phyloP scores from a whole-genome alignment of 30 jellyfish, hydroid and myxozoan genomes.

The Catostylus mosaicus region DNA sequence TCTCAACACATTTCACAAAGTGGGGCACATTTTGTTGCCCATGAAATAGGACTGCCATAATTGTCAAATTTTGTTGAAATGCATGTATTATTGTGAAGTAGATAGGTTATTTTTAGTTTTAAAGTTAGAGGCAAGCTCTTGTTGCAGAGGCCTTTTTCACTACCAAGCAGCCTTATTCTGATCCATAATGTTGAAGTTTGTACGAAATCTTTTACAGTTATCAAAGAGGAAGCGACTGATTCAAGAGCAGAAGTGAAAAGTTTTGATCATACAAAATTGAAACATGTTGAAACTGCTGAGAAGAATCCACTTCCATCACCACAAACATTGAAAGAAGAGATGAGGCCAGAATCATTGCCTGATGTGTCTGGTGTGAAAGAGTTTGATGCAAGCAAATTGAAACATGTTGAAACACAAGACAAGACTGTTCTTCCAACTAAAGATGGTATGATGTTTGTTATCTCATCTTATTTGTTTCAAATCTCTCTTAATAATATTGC shows the following conservation, averaged over 20 bases:
- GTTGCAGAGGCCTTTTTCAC: too few relatives aligned
- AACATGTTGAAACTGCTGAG: conserved; percentile 96
- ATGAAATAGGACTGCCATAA: too few relatives aligned
- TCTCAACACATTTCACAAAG: too few relatives aligned
- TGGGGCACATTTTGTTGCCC: too few relatives aligned
- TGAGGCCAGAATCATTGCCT: conserved; percentile 94
- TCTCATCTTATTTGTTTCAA: too few relatives aligned
- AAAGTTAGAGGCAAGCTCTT: too few relatives aligned
- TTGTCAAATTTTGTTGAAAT: too few relatives aligned
- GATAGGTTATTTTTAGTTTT: too few relatives aligned
- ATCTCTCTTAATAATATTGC: too few relatives aligned
- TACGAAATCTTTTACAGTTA: conserved; percentile 49
- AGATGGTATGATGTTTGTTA: conserved; percentile 57
- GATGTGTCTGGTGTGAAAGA: conserved; percentile 90
- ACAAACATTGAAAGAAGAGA: conserved; percentile 82
- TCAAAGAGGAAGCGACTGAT: conserved; percentile 85
- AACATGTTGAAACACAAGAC: conserved; percentile 91
- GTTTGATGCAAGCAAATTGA: conserved; percentile 76
- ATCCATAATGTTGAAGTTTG: too few relatives aligned
- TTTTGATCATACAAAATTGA: conserved; percentile 83
- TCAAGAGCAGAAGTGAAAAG: conserved; percentile 92
- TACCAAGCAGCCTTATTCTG: too few relatives aligned
- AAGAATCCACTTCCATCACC: conserved; percentile 96
- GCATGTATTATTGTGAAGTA: too few relatives aligned
- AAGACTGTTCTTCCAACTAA: conserved; percentile 88